phyloP scores from a whole-genome alignment of 2,888 invertebrate species.

The Amiota communis region DNA sequence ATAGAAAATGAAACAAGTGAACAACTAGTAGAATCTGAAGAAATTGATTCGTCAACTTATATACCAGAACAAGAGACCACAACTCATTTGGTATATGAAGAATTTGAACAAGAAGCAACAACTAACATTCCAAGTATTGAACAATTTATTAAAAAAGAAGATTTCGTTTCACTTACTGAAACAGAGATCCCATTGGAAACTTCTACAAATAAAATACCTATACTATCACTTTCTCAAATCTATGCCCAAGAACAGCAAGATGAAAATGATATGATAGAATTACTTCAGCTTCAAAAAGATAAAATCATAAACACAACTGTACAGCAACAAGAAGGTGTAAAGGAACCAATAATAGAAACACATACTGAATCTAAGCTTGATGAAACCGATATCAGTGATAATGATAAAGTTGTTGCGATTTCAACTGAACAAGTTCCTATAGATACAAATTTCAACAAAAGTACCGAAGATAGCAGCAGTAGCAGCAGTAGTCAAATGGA shows the following conservation, averaged over 20 bases:
- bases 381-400: neutral
- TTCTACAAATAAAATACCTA: constrained; percentile 50
- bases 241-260: constrained; percentile 61
- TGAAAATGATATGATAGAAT: constrained; percentile 50
- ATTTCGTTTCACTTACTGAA: neutral
- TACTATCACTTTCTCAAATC: constrained; percentile 57
- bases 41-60: neutral
- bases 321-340: constrained; percentile 18
- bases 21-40: constrained; percentile 19
- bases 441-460: neutral
- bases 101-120: constrained; percentile 42
- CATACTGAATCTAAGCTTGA: neutral
- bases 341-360: neutral
- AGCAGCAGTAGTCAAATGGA: constrained; percentile 28
- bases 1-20: constrained; percentile 22
- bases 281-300: constrained; percentile 49
- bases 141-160: constrained; percentile 45
- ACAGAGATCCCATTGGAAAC: constrained; percentile 37
- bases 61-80: too few relatives aligned
- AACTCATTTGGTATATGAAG: neutral
- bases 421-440: too few relatives aligned
- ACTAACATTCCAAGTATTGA: constrained; percentile 49
- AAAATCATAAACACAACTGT: constrained; percentile 33
- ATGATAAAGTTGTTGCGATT: constrained; percentile 2
- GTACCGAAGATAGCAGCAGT: constrained; percentile 1